These are phyloP conservation scores for Prenolepis imparis DNA, from an alignment of 2,888 invertebrate genomes.

Conservation along the genomic window DNA sequence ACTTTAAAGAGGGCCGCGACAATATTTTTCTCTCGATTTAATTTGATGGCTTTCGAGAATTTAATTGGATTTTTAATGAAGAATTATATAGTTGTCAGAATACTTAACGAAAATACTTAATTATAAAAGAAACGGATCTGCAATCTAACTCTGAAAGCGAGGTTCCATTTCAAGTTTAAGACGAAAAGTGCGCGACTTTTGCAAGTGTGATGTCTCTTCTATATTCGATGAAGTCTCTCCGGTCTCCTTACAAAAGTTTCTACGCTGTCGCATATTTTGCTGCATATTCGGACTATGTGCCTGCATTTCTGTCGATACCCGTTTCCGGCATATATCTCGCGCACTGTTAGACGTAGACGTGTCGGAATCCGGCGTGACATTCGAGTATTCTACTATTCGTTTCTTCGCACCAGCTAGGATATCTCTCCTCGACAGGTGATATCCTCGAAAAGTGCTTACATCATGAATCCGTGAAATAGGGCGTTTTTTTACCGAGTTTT, in stretches of 20 bases:
- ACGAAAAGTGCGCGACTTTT: constrained; percentile 12
- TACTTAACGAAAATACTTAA: constrained; percentile 8
- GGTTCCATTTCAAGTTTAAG: not conserved
- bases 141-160: not conserved
- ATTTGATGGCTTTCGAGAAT: not conserved
- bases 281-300: constrained; percentile 55
- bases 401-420: constrained; percentile 37
- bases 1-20: not conserved
- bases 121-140: not conserved
- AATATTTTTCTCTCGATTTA: constrained; percentile 4
- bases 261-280: constrained; percentile 43
- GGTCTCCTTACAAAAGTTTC: constrained; percentile 45
- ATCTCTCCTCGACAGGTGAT: constrained; percentile 39
- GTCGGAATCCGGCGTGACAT: constrained; percentile 47
- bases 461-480: not conserved
- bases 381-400: constrained; percentile 33
- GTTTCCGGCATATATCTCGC: constrained; percentile 54
- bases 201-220: constrained; percentile 11
- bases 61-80: constrained; percentile 8
- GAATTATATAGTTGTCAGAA: constrained; percentile 10
- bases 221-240: constrained; percentile 34
- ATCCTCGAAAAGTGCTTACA: constrained; percentile 34
- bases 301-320: constrained; percentile 66
- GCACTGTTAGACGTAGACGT: constrained; percentile 47
- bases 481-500: not conserved